phyloP scores from a whole-genome alignment of 2,113 vertebrate genomes.

The Aleadryas rufinucha region DNA sequence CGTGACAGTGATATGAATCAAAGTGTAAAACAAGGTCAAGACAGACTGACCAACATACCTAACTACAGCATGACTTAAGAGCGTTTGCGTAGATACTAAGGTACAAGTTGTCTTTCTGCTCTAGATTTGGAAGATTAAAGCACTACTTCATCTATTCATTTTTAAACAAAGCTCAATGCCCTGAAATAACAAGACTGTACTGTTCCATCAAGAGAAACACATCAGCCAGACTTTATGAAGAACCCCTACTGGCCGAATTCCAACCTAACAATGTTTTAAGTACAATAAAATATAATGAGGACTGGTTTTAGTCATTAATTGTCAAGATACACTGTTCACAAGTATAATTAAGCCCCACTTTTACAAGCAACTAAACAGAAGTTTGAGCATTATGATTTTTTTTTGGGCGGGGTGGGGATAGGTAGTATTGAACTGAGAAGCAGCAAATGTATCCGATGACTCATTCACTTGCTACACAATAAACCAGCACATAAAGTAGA shows the following conservation, averaged over 20 bases:
- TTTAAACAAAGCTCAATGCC: constrained; percentile 27
- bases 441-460: background rate
- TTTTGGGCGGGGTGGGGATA: accelerated
- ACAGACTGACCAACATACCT: background rate
- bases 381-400: background rate
- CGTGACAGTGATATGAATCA: background rate
- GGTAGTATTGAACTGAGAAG: background rate
- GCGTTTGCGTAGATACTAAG: background rate
- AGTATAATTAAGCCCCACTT: constrained; percentile 54
- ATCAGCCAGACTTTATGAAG: background rate
- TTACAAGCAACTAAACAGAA: constrained; percentile 52
- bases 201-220: constrained; percentile 12
- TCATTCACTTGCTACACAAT: background rate
- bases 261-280: constrained; percentile 49
- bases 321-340: constrained; percentile 53
- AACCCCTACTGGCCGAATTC: constrained; percentile 48
- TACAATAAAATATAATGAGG: constrained; percentile 73
- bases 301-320: constrained; percentile 67
- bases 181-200: background rate
- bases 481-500: background rate
- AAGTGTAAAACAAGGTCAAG: constrained; percentile 20
- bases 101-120: background rate
- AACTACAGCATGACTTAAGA: background rate
- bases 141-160: background rate
- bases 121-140: constrained; percentile 4